Percentiles rank a stretch among this genome's conserved stretches.
These are phyloP conservation scores for Saxidomus purpurata DNA, from an alignment of 1,140 invertebrate species.

Conservation along the genomic window DNA sequence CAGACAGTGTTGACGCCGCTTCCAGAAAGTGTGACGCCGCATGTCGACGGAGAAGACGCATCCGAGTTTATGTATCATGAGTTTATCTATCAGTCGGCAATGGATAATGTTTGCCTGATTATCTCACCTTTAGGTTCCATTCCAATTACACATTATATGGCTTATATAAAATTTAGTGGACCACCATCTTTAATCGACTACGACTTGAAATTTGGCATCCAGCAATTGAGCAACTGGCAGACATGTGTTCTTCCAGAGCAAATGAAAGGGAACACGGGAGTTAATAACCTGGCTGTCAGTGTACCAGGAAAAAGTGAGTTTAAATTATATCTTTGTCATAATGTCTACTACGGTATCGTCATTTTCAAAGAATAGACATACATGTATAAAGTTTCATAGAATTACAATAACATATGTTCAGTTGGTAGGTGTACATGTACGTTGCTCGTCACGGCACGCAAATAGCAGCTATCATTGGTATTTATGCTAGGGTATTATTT, in stretches of 20 bases:
- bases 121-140: neutral
- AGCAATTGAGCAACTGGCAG: neutral
- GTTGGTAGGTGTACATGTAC: no score
- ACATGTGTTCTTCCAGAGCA: neutral
- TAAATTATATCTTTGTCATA: neutral
- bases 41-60: conserved; percentile 32
- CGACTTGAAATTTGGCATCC: neutral
- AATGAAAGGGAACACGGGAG: conserved; percentile 42
- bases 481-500: no score
- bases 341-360: no score
- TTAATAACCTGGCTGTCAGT: neutral
- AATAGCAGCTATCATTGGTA: no score
- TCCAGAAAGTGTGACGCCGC: neutral
- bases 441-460: no score
- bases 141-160: neutral
- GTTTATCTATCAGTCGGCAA: conserved; percentile 20
- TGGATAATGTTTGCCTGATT: conserved; percentile 35
- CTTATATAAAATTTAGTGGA: neutral
- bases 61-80: conserved; percentile 40
- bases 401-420: no score
- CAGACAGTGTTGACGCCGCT: conserved; percentile 1
- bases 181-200: conserved; percentile 24
- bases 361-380: no score
- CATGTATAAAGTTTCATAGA: no score
- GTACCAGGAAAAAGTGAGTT: conserved; percentile 29